Conservation (phyloP, 2,888 invertebrate species). For the Papilio demoleus region DNA sequence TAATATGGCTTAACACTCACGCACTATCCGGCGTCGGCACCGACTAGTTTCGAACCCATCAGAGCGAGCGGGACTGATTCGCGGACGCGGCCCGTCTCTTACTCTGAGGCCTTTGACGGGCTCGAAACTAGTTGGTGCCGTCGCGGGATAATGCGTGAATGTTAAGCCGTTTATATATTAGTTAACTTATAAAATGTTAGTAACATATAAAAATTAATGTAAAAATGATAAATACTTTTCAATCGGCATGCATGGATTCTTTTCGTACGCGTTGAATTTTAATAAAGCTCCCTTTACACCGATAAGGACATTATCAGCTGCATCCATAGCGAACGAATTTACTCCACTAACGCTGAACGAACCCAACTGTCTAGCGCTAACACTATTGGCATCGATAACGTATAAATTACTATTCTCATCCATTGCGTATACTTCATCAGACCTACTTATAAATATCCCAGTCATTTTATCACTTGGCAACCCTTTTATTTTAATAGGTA, state of each 20-base stretch:
- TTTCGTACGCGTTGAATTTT: slow-evolving; percentile 67
- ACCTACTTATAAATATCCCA: slow-evolving; percentile 69
- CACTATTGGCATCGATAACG: slow-evolving; percentile 62
- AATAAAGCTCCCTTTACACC: slow-evolving; percentile 68
- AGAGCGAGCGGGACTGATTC: no score
- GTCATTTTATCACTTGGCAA: slow-evolving; percentile 71
- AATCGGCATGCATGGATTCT: slow-evolving; percentile 61
- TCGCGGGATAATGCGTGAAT: no score
- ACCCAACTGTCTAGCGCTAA: slow-evolving; percentile 64
- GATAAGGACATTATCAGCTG: slow-evolving; percentile 70
- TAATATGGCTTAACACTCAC: no score
- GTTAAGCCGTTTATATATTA: no score
- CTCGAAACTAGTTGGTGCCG: no score
- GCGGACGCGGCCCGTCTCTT: no score
- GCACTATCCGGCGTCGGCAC: no score
- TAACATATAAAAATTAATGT: slow-evolving; percentile 8
- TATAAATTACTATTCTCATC: slow-evolving; percentile 74
- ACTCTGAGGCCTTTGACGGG: no score
- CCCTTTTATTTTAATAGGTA: slow-evolving; percentile 72
- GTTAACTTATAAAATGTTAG: neutral
- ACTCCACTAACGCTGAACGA: slow-evolving; percentile 66
- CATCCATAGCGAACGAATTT: slow-evolving; percentile 74
- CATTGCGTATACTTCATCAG: slow-evolving; percentile 73
- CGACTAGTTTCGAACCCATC: no score
- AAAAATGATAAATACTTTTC: slow-evolving; percentile 54